These are phyloP conservation scores for Metellina segmentata DNA, from an alignment of 2,888 invertebrate genomes.

Conservation along the genomic window DNA sequence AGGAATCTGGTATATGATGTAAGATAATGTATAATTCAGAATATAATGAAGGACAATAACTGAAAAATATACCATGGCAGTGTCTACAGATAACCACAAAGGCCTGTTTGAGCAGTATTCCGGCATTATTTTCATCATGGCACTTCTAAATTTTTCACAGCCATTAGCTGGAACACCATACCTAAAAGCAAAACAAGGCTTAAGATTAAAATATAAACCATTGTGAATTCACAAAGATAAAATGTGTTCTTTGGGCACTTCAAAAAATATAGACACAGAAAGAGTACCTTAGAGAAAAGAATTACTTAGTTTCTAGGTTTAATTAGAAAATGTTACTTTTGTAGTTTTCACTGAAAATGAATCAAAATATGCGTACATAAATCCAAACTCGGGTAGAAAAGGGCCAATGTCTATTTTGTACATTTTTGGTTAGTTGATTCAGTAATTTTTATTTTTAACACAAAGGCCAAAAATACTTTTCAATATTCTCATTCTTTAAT, in stretches of 20 bases:
- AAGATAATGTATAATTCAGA: not conserved
- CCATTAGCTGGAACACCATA: constrained; percentile 91
- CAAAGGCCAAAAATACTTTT: no score
- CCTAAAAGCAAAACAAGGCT: constrained; percentile 81
- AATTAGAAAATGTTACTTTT: not conserved
- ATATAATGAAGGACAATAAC: not conserved
- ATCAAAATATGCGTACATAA: no score
- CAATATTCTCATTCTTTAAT: no score
- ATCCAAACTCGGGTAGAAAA: no score
- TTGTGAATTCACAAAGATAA: not conserved
- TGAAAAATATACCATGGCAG: constrained; percentile 86
- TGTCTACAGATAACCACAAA: constrained; percentile 94
- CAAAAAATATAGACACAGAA: not conserved
- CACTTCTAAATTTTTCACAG: constrained; percentile 88
- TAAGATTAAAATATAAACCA: not conserved
- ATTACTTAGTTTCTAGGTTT: not conserved
- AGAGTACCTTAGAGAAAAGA: not conserved
- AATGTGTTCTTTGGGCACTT: not conserved
- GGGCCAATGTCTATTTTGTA: no score
- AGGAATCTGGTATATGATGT: not conserved
- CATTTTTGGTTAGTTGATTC: no score
- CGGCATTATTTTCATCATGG: constrained; percentile 89
- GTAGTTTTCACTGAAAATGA: no score
- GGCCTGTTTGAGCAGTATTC: constrained; percentile 89
- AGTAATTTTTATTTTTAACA: no score